Evolutionary conservation across 1,140 invertebrate species (phyloP).

Genomic region (Lasioglossum baleicum): DNA sequence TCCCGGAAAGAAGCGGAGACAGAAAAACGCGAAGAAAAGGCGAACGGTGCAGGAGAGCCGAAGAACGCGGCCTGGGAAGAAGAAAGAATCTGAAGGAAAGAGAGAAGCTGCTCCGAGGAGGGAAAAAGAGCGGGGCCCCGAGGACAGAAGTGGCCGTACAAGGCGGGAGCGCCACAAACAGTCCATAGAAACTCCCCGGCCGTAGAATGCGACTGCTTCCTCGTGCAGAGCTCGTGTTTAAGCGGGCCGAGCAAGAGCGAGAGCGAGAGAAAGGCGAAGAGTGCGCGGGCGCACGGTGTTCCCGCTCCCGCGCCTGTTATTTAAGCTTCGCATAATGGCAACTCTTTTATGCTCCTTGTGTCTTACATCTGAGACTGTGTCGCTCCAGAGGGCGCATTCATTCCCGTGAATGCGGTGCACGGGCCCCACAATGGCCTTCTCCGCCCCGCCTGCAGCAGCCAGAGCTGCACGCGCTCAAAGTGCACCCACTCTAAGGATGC

Average conservation of each 20-base stretch:
- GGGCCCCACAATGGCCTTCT: constrained; percentile 73
- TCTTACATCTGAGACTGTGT: constrained; percentile 77
- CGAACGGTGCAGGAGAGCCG: constrained; percentile 12
- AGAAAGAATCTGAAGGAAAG: constrained; percentile 31
- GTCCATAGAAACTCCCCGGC: constrained; percentile 72
- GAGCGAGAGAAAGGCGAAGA: too few relatives aligned
- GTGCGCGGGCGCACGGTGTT: too few relatives aligned
- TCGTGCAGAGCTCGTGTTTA: constrained; percentile 41
- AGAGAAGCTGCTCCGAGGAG: too few relatives aligned
- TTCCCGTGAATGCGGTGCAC: constrained; percentile 73
- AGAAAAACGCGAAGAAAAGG: constrained; percentile 2
- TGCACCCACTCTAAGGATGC: constrained; percentile 63
- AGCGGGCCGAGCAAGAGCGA: neutral
- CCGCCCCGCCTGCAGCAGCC: constrained; percentile 62
- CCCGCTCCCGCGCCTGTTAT: constrained; percentile 67
- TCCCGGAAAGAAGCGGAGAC: constrained; percentile 31
- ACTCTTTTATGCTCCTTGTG: constrained; percentile 79
- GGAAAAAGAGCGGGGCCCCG: constrained; percentile 24
- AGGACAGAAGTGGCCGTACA: constrained; percentile 67
- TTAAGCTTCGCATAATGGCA: constrained; percentile 78
- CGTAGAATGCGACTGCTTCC: constrained; percentile 63
- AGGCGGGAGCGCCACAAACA: constrained; percentile 68
- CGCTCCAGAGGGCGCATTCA: constrained; percentile 75
- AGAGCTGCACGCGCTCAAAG: constrained; percentile 53
- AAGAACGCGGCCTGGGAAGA: constrained; percentile 13